phyloP scores from a whole-genome alignment of 2,113 vertebrate genomes.

The Sardina pilchardus region DNA sequence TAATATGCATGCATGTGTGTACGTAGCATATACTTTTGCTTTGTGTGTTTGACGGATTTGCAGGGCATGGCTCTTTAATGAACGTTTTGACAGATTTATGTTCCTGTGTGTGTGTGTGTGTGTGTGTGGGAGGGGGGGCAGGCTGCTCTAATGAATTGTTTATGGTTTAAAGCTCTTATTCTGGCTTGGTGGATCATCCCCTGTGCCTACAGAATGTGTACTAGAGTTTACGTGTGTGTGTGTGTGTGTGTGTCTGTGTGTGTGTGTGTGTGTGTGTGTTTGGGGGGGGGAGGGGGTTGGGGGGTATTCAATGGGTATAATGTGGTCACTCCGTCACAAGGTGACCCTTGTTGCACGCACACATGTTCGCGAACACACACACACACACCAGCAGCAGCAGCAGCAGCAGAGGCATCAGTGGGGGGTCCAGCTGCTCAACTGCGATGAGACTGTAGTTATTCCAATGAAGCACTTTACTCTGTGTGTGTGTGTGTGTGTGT shows the following conservation, averaged over 20 bases:
- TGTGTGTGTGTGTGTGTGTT: background rate
- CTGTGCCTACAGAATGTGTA: background rate
- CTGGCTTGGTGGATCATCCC: constrained; percentile 2
- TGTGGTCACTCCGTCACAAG: constrained; percentile 9
- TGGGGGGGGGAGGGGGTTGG: background rate
- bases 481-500: background rate
- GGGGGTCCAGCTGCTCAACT: background rate
- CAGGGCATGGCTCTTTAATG: constrained; percentile 1
- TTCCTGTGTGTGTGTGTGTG: background rate
- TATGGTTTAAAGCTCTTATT: constrained; percentile 15
- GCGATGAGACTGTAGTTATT: background rate
- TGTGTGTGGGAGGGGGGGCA: background rate
- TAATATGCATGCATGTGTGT: background rate
- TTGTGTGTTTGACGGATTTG: constrained; percentile 6
- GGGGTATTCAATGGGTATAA: background rate
- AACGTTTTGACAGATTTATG: constrained; percentile 3
- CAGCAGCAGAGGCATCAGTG: background rate
- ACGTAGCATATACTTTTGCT: background rate
- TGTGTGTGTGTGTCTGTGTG: background rate
- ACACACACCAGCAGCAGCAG: background rate
- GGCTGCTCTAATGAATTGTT: background rate
- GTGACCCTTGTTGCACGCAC: background rate
- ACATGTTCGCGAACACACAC: background rate
- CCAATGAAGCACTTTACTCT: background rate
- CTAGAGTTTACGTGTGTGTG: background rate